These are phyloP conservation scores for Gephyroberyx darwinii DNA, from an alignment of 2,797 vertebrate genomes.

Conservation along the genomic window DNA sequence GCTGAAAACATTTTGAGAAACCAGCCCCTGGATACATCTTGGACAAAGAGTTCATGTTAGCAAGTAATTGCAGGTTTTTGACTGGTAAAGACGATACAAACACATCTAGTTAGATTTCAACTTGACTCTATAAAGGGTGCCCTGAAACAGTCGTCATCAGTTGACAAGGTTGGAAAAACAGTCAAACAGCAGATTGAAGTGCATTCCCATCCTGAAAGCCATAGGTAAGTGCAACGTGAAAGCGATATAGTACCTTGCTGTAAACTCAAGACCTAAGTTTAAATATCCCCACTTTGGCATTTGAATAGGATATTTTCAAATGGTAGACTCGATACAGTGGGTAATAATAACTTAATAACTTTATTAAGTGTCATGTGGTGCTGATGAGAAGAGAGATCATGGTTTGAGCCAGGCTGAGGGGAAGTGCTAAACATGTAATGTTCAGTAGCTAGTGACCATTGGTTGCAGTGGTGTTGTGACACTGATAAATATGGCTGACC, in stretches of 20 bases:
- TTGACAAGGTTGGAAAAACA: too few species aligned
- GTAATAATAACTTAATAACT: background rate
- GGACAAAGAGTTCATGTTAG: background rate
- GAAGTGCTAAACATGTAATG: slow-evolving; percentile 6
- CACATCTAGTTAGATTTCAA: background rate
- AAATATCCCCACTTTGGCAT: too few species aligned
- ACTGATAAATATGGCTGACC: slow-evolving; percentile 10
- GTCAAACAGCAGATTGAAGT: too few species aligned
- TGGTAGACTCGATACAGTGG: background rate
- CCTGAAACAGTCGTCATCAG: too few species aligned
- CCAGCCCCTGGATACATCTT: background rate
- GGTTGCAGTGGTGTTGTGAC: background rate
- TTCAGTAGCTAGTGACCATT: slow-evolving; percentile 4
- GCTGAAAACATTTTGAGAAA: background rate
- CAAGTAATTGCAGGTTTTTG: background rate
- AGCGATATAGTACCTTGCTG: too few species aligned
- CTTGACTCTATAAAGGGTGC: too few species aligned
- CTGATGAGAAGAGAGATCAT: slow-evolving; percentile 10
- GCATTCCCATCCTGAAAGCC: too few species aligned
- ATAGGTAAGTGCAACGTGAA: too few species aligned
- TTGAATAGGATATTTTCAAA: background rate
- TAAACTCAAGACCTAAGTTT: too few species aligned
- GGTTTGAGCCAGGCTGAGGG: background rate
- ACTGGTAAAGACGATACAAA: background rate
- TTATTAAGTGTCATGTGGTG: background rate